Evolutionary conservation across 2,113 vertebrate species (phyloP), one percentile per base, ranked within the genome.

Genomic region (Egretta garzetta): DNA sequence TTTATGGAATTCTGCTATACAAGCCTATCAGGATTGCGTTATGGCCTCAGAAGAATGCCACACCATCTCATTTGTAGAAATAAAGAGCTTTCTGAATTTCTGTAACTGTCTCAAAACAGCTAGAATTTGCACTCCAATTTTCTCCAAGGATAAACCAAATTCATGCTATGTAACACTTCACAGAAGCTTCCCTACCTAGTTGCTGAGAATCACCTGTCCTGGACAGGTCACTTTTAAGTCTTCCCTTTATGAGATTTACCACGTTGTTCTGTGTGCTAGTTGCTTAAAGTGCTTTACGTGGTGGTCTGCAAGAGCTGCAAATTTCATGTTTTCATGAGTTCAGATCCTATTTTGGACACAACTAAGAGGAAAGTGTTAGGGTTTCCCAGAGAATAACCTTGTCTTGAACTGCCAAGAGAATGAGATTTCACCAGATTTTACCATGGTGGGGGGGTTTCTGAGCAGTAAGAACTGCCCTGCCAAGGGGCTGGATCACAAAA

Each of bases 261-360:
- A 26, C 0, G 0, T 3, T 35, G 14, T 23, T 82, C 35, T 0
- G 0, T 24, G 37, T n/a, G 37, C 26, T 55, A 39, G 27, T 19
- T 47, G 37, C 49, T n/a, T 14, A 3, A 45, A 63, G 16, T 26
- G 53, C n/a, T 32, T 45, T 7, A 7, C 0, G 0, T 12, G 2
- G 13, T 49, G 49, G 18, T 39, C 50, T 75, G 56, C 47, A 88
- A 60, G n/a, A 60, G n/a, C 59, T 81, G 30, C 23, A 70, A 19
- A 30, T 74, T 14, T 81, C 16, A 28, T 23, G 20, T 41, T 91
- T 55, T 37, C 11, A 0, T 13, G 66, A 90, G 52, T 6, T 86
- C 62, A 72, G 66, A 24, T 56, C 58, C 49, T 24, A 4, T 35
- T 52, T 30, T 30, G 58, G 84, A 32, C 49, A 16, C 1, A 39